Evolutionary conservation across 1,140 invertebrate species (phyloP).

Genomic region (Gyrodactylus bullatarudis): DNA sequence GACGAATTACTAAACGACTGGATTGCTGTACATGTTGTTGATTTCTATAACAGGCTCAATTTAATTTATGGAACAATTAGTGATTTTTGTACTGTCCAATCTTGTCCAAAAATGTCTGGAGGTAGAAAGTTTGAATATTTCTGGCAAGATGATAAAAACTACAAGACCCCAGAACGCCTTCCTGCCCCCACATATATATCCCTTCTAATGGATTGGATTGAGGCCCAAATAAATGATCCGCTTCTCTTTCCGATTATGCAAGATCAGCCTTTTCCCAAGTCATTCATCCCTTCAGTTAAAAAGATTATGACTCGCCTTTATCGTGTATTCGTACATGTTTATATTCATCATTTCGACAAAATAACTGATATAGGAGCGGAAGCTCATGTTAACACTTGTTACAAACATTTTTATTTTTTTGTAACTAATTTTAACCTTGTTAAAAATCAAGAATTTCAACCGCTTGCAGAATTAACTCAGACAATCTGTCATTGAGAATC

Average conservation of each 20-base stretch:
- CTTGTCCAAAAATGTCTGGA: constrained; percentile 64
- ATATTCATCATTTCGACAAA: constrained; percentile 74
- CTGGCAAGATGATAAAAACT: constrained; percentile 50
- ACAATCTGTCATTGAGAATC: too few relatives aligned
- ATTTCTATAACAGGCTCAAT: constrained; percentile 80
- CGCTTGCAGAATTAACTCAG: constrained; percentile 25
- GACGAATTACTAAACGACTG: constrained; percentile 64
- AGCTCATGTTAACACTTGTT: constrained; percentile 73
- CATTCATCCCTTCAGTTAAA: constrained; percentile 39
- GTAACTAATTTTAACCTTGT: constrained; percentile 54
- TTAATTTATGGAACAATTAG: constrained; percentile 48
- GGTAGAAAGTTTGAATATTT: constrained; percentile 52
- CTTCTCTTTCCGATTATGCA: constrained; percentile 42
- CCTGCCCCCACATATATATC: constrained; percentile 54
- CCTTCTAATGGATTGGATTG: constrained; percentile 69
- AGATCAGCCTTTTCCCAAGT: constrained; percentile 34
- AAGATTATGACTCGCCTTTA: constrained; percentile 66
- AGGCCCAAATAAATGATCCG: constrained; percentile 64
- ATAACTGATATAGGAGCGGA: constrained; percentile 54
- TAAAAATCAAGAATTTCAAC: constrained; percentile 49
- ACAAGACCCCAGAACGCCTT: constrained; percentile 52
- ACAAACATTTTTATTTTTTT: constrained; percentile 85
- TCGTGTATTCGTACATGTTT: constrained; percentile 74
- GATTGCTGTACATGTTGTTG: constrained; percentile 76
- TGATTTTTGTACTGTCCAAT: constrained; percentile 46